Conservation (phyloP, 2,797 vertebrate species). For the Cynopterus sphinx region DNA sequence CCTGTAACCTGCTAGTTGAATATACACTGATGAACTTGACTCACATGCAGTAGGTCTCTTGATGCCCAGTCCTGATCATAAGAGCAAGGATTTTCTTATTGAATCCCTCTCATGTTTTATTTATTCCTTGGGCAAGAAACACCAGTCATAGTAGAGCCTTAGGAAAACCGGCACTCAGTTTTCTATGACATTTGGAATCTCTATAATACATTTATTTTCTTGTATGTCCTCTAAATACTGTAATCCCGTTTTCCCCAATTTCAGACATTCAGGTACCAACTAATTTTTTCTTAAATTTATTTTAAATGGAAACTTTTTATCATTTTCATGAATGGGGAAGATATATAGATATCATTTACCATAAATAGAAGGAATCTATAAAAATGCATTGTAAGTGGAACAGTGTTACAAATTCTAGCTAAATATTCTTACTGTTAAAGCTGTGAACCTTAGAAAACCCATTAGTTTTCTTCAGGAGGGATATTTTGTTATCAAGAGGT, state of each 20-base stretch:
- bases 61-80: background rate
- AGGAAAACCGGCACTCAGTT: background rate
- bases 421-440: background rate
- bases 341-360: background rate
- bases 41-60: background rate
- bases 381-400: conserved; percentile 30
- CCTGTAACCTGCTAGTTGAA: background rate
- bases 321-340: background rate
- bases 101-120: background rate
- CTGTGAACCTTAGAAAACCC: background rate
- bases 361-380: conserved; percentile 22
- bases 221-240: background rate
- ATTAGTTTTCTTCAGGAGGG: background rate
- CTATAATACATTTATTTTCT: background rate
- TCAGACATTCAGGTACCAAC: background rate
- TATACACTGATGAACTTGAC: background rate
- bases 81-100: background rate
- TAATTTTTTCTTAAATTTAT: conserved; percentile 6
- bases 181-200: conserved; percentile 1
- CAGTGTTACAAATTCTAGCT: background rate
- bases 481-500: background rate
- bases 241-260: background rate
- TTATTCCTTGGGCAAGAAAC: background rate
- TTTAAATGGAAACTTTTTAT: conserved; percentile 23
- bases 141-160: background rate